Percentiles rank a stretch among this genome's conserved stretches.
phyloP scores from a whole-genome alignment of 2,797 vertebrate genomes.

The Pseudopleuronectes americanus region DNA sequence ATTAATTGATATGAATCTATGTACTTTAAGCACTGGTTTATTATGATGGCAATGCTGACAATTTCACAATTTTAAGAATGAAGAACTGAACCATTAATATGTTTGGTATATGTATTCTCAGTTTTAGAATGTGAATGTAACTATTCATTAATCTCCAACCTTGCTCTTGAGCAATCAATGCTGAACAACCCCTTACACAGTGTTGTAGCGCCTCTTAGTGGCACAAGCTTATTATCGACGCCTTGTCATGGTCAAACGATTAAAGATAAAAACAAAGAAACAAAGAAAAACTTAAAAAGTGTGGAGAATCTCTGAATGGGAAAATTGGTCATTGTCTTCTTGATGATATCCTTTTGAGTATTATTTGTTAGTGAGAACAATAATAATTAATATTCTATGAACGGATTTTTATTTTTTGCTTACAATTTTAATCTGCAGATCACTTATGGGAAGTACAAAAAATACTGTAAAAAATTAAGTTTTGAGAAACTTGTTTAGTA shows the following conservation, averaged over 20 bases:
- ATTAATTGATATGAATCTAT: no score
- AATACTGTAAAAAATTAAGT: background rate
- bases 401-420: background rate
- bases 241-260: background rate
- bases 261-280: background rate
- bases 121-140: no score
- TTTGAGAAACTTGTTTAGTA: no score
- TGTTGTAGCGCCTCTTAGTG: constrained; percentile 61
- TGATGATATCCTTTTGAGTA: background rate
- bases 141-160: background rate
- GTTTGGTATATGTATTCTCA: background rate
- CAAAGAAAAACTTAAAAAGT: no score
- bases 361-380: background rate
- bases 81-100: background rate
- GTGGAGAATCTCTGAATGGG: background rate
- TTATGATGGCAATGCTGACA: background rate
- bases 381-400: background rate
- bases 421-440: background rate
- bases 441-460: background rate
- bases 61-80: background rate
- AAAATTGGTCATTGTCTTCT: background rate
- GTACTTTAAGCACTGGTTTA: background rate
- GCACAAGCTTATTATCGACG: constrained; percentile 17
- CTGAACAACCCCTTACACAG: background rate
- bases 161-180: fast-evolving